A percentile compares a stretch with the other conserved stretches of the same genome.
Evolutionary conservation across 2,113 vertebrate genomes (phyloP).

Genomic region (Sclerurus mexicanus): DNA sequence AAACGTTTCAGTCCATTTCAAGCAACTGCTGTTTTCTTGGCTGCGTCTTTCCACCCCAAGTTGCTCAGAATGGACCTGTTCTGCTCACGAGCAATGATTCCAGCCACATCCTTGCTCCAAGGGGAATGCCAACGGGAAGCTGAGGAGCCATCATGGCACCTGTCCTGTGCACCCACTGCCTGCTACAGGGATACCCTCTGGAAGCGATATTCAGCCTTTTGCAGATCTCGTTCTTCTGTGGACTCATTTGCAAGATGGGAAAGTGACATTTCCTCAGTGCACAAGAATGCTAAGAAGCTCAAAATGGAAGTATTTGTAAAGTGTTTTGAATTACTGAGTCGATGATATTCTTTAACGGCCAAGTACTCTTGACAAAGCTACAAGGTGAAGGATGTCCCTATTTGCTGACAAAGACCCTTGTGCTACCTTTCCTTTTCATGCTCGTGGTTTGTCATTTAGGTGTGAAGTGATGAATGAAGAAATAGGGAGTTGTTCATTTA

Average conservation of each 20-base stretch:
- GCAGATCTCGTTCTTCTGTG: neutral
- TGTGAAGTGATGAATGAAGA: neutral
- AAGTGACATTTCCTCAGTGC: neutral
- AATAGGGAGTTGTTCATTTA: neutral
- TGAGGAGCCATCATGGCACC: neutral
- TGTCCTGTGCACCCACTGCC: neutral
- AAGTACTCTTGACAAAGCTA: neutral
- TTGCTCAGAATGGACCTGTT: neutral
- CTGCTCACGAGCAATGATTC: neutral
- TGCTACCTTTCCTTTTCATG: neutral
- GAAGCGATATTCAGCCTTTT: neutral
- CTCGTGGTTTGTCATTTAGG: neutral
- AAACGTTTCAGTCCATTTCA: neutral
- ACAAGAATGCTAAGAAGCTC: neutral
- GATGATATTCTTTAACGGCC: neutral
- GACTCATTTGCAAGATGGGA: neutral
- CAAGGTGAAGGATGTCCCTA: neutral
- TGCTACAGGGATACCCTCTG: neutral
- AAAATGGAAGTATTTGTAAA: neutral
- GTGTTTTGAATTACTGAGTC: neutral
- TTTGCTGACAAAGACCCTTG: neutral
- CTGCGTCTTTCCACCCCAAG: neutral
- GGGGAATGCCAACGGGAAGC: neutral
- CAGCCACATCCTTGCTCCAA: neutral
- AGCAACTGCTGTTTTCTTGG: neutral